Evolutionary conservation across 2,888 invertebrate genomes (phyloP).

Genomic region (Leptodirus hochenwartii): DNA sequence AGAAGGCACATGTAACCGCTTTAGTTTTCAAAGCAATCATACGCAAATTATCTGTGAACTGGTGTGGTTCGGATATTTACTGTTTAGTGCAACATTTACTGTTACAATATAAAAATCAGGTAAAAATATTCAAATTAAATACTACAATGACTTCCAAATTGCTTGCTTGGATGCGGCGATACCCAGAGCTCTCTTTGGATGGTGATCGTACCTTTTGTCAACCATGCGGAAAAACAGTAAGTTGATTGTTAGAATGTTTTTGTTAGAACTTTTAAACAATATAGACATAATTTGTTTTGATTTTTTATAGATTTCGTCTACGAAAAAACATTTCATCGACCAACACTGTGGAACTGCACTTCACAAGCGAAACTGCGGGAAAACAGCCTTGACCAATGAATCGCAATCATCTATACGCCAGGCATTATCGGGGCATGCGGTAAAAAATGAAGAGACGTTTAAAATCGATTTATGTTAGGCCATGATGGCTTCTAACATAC

Average conservation of each 20-base stretch:
- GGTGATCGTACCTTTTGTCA: neutral
- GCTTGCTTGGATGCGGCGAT: neutral
- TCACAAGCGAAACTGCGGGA: constrained; percentile 1
- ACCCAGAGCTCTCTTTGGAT: neutral
- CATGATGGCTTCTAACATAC: neutral
- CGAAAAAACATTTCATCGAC: too few species aligned
- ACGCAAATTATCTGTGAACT: too few species aligned
- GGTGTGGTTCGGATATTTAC: too few species aligned
- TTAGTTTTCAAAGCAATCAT: too few species aligned
- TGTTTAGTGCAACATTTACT: too few species aligned
- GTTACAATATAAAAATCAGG: too few species aligned
- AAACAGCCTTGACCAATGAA: neutral
- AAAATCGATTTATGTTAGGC: too few species aligned
- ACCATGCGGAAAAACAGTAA: constrained; percentile 1
- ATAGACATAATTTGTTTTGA: neutral
- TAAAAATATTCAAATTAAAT: too few species aligned
- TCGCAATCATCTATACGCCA: neutral
- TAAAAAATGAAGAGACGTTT: constrained; percentile 2
- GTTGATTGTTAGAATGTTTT: neutral
- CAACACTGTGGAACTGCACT: constrained; percentile 1
- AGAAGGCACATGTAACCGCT: too few species aligned
- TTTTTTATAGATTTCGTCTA: neutral
- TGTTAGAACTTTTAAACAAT: neutral
- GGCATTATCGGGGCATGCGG: neutral
- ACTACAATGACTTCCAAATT: too few species aligned